A percentile compares a stretch with the other conserved stretches of the same genome.
Conservation (phyloP, 1,140 invertebrate species). For the Zeugodacus cucurbitae region DNA sequence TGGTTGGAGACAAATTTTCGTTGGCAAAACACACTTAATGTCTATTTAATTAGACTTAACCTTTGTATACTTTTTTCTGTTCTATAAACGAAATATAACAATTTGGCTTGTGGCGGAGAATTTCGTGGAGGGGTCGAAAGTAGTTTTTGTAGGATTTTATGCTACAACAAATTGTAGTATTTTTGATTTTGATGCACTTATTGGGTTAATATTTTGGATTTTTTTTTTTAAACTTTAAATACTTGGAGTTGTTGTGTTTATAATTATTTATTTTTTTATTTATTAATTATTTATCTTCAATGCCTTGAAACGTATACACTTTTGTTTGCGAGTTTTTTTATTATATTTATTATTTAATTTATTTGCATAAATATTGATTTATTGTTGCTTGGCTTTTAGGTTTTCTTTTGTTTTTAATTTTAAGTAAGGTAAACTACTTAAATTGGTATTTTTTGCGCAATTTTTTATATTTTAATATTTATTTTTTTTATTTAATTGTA, state of each 20-base stretch:
- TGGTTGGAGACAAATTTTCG: constrained; percentile 31
- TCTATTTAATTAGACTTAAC: not conserved
- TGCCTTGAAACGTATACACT: not conserved
- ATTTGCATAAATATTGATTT: not conserved
- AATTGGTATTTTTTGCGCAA: not conserved
- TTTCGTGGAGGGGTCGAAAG: constrained; percentile 1
- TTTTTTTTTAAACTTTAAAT: not conserved
- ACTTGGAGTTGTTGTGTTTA: not conserved
- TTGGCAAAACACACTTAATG: not conserved
- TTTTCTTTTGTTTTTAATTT: not conserved
- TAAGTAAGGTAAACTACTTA: not conserved
- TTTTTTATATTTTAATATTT: not conserved
- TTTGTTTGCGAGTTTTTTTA: not conserved
- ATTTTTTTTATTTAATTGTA: not conserved
- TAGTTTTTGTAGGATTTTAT: not conserved
- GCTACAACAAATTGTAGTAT: too few species aligned
- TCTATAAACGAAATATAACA: not conserved
- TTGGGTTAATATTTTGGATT: not conserved
- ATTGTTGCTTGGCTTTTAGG: not conserved
- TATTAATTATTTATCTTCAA: not conserved
- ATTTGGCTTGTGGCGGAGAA: constrained; percentile 25
- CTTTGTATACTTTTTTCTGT: not conserved
- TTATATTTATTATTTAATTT: not conserved
- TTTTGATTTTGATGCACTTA: too few species aligned
- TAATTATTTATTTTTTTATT: not conserved